Evolutionary conservation across 2,888 invertebrate genomes (phyloP), one percentile per base, ranked within the genome.

Genomic region (Phasia obesa): DNA sequence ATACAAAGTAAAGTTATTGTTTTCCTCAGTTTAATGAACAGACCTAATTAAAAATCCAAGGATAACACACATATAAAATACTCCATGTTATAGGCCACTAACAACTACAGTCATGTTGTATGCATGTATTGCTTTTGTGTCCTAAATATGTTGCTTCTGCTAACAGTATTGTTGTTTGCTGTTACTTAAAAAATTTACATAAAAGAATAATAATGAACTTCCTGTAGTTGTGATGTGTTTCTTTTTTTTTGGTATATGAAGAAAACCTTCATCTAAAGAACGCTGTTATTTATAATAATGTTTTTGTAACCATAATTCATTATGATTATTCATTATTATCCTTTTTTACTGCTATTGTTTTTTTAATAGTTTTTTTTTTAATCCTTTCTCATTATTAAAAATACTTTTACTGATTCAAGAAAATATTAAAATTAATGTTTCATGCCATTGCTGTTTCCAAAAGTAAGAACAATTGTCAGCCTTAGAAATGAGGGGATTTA

Each of bases 181-280:
- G 55, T 75, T 70, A 23, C 62, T 71, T 57, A 47, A 67, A 73
- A 57, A 65, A 73, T 77, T 81, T 81, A 67, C 71, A 81, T 77
- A 81, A 81, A 67, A 73, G 81, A 73, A 81, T 81, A 81, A 81
- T 77, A 73, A 76, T 81, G 71, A 76, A 62, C 62, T 77, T 81
- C 76, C 67, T 71, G 73, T 38, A 42, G 59, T 59, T 35, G 11
- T 51, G 49, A 11, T 55, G 23, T 42, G 25, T 75, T 19, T 60
- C 2, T n/a, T 75, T 35, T 35, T 11, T 13, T 42, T 15, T n/a
- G 11, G 4, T n/a, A 13, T 5, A n/a, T 15, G 4, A n/a, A 4
- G 38, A n/a, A 42, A 42, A 42, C 11, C 1, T 4, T 2, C 15
- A n/a, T 13, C 11, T 42, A 4, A 7, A 42, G 38, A 42, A n/a